Evolutionary conservation across 2,888 invertebrate genomes (phyloP), one percentile per base, ranked within the genome.

Genomic region (Yponomeuta evonymella): DNA sequence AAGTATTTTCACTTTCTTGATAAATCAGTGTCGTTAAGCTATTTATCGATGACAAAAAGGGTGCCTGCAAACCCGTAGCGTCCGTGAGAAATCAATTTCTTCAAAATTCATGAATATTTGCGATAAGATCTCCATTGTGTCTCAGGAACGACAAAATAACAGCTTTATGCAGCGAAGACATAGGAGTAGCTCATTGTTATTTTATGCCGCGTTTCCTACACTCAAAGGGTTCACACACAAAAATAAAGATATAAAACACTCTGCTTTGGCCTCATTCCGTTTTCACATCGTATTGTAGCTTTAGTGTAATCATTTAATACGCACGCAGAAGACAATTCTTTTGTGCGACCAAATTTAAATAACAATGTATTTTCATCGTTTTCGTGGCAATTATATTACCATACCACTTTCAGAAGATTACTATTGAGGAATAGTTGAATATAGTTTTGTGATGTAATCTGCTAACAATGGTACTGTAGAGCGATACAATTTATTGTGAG

Each of bases 111-210:
- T 58, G 51, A 58, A 12, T 15, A 58, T 58, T 58, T 15, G 15
- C 51, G 51, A 58, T 58, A 58, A 58, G 51, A 58, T 58, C 51
- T 15, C 51, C 51, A 58, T 58, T 58, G 51, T 58, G 51, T 58
- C 12, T 4, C 51, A 58, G 15, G 15, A 58, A 58, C 51, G 51
- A 58, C 51, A 58, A 58, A 58, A 58, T 58, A 58, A 58, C 51
- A 58, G 51, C 51, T 58, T 58, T 58, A 58, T 58, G 12, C 51
- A 58, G 51, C 12, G 15, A 58, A 58, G 51, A 15, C 12, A 58
- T 58, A 58, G 51, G 12, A 58, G 51, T 58, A 58, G 51, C 51
- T 58, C 51, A 58, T 58, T 58, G 51, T 58, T 58, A 58, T 58
- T 58, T 58, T 58, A 58, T 58, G 51, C 51, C 51, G 15, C 51